Evolutionary conservation across 2,113 vertebrate genomes (phyloP), one percentile per base, ranked within the genome.

Genomic region (Neolamprologus kungweensis): DNA sequence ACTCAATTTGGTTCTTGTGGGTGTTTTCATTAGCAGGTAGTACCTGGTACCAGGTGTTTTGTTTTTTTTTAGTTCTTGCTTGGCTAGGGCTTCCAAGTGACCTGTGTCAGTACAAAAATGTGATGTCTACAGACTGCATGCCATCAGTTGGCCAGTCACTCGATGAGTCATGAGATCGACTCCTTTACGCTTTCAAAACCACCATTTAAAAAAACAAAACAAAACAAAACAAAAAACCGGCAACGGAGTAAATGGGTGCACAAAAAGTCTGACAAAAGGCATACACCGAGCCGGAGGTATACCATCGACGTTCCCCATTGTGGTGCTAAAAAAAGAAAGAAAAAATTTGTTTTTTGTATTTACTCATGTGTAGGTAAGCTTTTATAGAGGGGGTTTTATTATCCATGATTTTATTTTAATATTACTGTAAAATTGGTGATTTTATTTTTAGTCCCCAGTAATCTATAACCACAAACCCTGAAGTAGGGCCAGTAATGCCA

Each of bases 31-130:
- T 33, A 33, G 58, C 5, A 35, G 58, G 31, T 35, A 63, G 2
- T 35, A 35, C 31, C 31, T 63, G 17, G 58, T 35, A 63, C 58
- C 4, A 63, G 58, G 31, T 63, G 17, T 2, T 11, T 40, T 45
- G 1, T 0, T 0, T 58, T 55, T 31, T 33, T 28, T 26, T 33
- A 11, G 28, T 35, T 19, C 16, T 60, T 63, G 5, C 28, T 63
- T 63, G 16, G 58, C 58, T 19, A 33, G 28, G 58, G 58, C 28
- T 63, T 35, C 28, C 16, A 63, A 63, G 58, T 63, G 16, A 35
- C 58, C 58, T 63, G 9, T 11, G 16, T 33, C 9, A 63, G 9
- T 19, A 63, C 28, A 33, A 63, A 63, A 63, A 35, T 63, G 58
- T 63, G 16, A 35, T 35, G 28, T 35, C 16, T 1, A 35, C 28